Evolutionary conservation across 2,113 vertebrate species (phyloP), one percentile per base, ranked within the genome.

Genomic region (Chlorodrepanis virens): DNA sequence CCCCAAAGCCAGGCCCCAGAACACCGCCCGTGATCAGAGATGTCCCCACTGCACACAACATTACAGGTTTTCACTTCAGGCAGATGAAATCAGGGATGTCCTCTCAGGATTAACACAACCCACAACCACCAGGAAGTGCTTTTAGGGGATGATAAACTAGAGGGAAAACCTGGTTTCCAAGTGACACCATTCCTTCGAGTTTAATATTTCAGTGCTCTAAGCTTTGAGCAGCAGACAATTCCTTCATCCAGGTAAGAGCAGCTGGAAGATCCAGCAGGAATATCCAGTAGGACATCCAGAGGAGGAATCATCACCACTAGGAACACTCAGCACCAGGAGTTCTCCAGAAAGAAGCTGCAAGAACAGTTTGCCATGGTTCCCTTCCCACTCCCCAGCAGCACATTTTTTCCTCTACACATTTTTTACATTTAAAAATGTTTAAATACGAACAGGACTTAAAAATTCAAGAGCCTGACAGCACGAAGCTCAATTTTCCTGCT

Each of bases 11-110:
- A 35, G 4, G 0, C 3, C 13, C 25, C 49, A 19, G 52, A 19
- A 49, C 2, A 3, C 22, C 15, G 59, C 6, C 18, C 6, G 3
- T 5, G 59, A 1, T 3, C 60, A 33, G 44, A 29, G 3, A 5
- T 3, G 17, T 0, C 5, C 10, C 27, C 24, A 3, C 47, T 8
- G 49, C 60, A 19, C 40, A 25, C 21, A 49, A 17, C 2, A 14
- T 27, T 21, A 59, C 53, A 53, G 20, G 23, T 4, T 31, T 42
- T 17, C 9, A 1, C 25, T 29, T 5, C 39, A 19, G 49, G 75
- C 45, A 49, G 65, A 9, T 7, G 14, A 11, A 70, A 54, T 0
- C 8, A 49, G 24, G 28, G 52, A 29, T 24, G 35, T 31, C 9
- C 33, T 50, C 68, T 54, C 77, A 8, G 49, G 11, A 72, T 27